phyloP scores from a whole-genome alignment of 2,113 vertebrate species.

The Aix galericulata region DNA sequence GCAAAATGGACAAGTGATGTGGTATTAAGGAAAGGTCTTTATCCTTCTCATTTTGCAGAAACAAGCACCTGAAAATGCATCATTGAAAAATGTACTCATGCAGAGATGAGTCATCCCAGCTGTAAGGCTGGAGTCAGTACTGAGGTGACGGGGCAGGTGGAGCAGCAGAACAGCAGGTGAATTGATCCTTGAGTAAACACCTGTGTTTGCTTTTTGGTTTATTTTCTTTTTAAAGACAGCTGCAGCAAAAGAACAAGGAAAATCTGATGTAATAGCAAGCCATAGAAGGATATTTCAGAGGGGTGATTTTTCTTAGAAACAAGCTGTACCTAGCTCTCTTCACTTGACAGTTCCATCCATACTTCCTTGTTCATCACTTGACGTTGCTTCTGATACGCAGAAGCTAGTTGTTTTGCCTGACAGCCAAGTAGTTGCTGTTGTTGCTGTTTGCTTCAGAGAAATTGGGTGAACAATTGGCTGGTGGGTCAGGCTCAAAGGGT shows the following conservation, averaged over 20 bases:
- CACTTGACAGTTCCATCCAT: background rate
- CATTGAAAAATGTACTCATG: background rate
- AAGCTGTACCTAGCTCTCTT: background rate
- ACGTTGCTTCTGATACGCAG: background rate
- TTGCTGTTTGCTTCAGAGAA: background rate
- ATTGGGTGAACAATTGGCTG: background rate
- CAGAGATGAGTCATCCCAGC: conserved; percentile 26
- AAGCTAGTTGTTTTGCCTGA: background rate
- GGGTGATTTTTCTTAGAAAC: background rate
- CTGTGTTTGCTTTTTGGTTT: conserved; percentile 27
- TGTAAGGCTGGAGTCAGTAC: background rate
- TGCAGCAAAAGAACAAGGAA: conserved; percentile 33
- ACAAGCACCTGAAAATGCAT: background rate
- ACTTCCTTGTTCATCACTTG: background rate
- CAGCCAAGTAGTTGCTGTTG: background rate
- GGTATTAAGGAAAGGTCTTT: background rate
- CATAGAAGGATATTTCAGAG: background rate
- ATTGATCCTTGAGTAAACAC: conserved; percentile 61
- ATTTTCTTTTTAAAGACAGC: conserved; percentile 31
- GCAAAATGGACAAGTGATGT: background rate
- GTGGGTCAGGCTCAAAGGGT: background rate
- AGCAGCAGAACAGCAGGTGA: conserved; percentile 55
- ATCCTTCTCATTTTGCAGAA: background rate
- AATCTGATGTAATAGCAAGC: background rate
- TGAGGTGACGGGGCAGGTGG: conserved; percentile 34